phyloP scores from a whole-genome alignment of 2,113 vertebrate genomes.

The Pangasianodon hypophthalmus region DNA sequence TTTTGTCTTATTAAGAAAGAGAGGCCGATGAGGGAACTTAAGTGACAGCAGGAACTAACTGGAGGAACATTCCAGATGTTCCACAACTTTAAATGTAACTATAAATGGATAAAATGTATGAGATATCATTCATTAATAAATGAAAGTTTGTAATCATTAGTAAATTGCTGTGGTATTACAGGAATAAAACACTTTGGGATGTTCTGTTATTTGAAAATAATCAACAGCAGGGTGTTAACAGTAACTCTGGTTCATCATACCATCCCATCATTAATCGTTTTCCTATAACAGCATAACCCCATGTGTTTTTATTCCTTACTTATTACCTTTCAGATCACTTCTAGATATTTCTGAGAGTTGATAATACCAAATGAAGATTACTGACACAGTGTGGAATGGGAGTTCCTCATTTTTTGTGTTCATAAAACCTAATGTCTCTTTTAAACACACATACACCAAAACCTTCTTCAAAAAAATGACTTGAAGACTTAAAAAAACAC shows the following conservation, averaged over 20 bases:
- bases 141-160: not conserved
- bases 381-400: not conserved
- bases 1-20: not conserved
- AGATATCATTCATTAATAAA: not conserved
- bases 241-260: not conserved
- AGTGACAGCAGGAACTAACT: not conserved
- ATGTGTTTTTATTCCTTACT: not conserved
- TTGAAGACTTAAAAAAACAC: not conserved
- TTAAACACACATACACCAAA: not conserved
- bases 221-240: not conserved
- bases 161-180: not conserved
- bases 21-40: not conserved
- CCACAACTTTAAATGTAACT: not conserved
- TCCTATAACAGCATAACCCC: not conserved
- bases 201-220: not conserved
- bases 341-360: not conserved
- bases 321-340: not conserved
- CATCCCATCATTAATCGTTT: not conserved
- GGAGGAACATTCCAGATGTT: not conserved
- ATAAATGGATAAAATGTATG: not conserved
- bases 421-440: not conserved
- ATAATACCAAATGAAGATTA: not conserved
- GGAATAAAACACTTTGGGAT: not conserved
- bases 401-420: not conserved
- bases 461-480: not conserved